Evolutionary conservation across 92 coral and sea anemone genomes (phyloP).

Genomic region (Epizoanthus fatuus): DNA sequence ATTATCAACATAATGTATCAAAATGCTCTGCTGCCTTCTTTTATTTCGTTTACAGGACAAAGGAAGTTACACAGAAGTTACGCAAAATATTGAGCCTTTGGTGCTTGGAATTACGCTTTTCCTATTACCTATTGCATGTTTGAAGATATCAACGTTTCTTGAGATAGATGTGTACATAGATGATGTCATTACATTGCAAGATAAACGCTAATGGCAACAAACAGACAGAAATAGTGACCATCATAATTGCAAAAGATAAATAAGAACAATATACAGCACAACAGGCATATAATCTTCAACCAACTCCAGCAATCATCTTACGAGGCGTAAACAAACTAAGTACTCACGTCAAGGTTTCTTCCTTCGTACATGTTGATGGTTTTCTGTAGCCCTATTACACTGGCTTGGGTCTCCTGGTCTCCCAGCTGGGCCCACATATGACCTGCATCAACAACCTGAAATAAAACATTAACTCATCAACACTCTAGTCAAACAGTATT

Average conservation of each 20-base stretch:
- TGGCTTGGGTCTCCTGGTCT: conserved; percentile 73
- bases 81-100: too few relatives aligned
- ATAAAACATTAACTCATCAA: background rate
- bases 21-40: too few relatives aligned
- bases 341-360: conserved; percentile 49
- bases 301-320: background rate
- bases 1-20: too few relatives aligned
- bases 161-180: too few relatives aligned
- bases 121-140: too few relatives aligned
- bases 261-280: too few relatives aligned
- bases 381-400: conserved; percentile 63
- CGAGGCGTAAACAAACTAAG: background rate
- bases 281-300: background rate
- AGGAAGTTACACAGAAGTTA: too few relatives aligned
- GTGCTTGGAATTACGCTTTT: too few relatives aligned
- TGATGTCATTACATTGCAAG: too few relatives aligned
- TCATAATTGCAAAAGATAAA: too few relatives aligned
- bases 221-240: background rate
- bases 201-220: background rate
- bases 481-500: background rate
- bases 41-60: too few relatives aligned
- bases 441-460: conserved; percentile 91
- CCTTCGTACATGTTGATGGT: conserved; percentile 69
- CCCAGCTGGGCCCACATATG: conserved; percentile 97
- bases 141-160: too few relatives aligned